Conservation (phyloP, 2,888 invertebrate species). For the Agrochola circellaris region DNA sequence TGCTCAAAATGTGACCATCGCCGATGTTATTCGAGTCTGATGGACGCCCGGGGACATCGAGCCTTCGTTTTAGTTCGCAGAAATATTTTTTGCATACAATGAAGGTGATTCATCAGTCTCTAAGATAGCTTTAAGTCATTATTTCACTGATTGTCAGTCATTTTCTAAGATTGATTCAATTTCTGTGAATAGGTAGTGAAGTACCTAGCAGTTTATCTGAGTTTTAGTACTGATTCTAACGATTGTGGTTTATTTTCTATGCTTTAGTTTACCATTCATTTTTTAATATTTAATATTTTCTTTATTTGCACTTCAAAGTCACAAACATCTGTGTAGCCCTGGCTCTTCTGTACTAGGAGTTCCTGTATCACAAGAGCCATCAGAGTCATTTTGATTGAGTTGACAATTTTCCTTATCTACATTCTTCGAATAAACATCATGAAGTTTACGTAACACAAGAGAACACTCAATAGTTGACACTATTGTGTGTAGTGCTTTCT, state of each 20-base stretch:
- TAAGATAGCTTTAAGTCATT: slow-evolving; percentile 50
- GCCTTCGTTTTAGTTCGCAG: slow-evolving; percentile 56
- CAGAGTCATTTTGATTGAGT: background rate
- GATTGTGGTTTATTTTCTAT: background rate
- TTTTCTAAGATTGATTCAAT: slow-evolving; percentile 33
- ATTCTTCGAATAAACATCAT: background rate
- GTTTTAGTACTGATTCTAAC: background rate
- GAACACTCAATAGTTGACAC: background rate
- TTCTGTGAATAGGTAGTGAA: slow-evolving; percentile 19
- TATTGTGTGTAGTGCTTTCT: background rate
- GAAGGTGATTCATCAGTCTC: slow-evolving; percentile 58
- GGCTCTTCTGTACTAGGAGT: too few relatives aligned
- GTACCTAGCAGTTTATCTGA: background rate
- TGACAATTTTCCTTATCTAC: slow-evolving; percentile 13
- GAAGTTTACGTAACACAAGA: too few relatives aligned
- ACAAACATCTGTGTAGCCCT: too few relatives aligned
- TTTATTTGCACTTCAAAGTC: too few relatives aligned
- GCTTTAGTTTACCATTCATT: background rate
- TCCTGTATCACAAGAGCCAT: too few relatives aligned
- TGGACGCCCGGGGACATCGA: slow-evolving; percentile 72
- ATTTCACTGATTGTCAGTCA: slow-evolving; percentile 39
- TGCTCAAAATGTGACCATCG: slow-evolving; percentile 82
- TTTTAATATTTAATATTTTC: too few relatives aligned
- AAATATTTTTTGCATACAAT: slow-evolving; percentile 56
- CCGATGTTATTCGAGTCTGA: slow-evolving; percentile 67